A percentile compares a stretch with the other conserved stretches of the same genome.
phyloP scores from a whole-genome alignment of 2,797 vertebrate species.

The Gadopsis bispinosus region DNA sequence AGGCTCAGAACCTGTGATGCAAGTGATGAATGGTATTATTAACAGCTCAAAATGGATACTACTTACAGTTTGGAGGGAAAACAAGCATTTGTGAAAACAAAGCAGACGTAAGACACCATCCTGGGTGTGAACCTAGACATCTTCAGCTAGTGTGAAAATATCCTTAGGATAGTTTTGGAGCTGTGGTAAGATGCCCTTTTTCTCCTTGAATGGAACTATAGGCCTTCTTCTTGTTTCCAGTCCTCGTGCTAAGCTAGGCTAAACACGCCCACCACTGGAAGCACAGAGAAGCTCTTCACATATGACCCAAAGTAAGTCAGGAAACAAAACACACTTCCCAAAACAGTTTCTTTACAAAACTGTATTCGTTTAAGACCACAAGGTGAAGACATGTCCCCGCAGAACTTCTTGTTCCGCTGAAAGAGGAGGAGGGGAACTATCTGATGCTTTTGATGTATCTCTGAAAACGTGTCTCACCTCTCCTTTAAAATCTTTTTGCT shows the following conservation, averaged over 20 bases:
- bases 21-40: background rate
- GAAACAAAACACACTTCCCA: background rate
- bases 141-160: background rate
- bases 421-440: slow-evolving; percentile 14
- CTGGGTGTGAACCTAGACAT: background rate
- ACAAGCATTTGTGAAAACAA: background rate
- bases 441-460: slow-evolving; percentile 42
- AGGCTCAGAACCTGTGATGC: background rate
- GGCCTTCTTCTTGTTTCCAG: background rate
- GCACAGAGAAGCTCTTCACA: background rate
- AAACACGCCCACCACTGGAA: background rate
- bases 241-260: background rate
- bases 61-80: background rate
- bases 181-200: background rate
- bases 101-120: background rate
- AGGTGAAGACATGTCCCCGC: slow-evolving; percentile 11
- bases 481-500: slow-evolving; percentile 52
- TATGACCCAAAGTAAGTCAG: background rate
- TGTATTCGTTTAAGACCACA: slow-evolving; percentile 4
- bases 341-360: background rate
- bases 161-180: background rate
- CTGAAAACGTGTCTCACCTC: slow-evolving; percentile 40
- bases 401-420: slow-evolving; percentile 33
- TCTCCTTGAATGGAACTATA: background rate
- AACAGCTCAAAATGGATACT: background rate